A percentile compares a stretch with the other conserved stretches of the same genome.
phyloP scores from a whole-genome alignment of 2,797 vertebrate species.

The Xenopus petersii region DNA sequence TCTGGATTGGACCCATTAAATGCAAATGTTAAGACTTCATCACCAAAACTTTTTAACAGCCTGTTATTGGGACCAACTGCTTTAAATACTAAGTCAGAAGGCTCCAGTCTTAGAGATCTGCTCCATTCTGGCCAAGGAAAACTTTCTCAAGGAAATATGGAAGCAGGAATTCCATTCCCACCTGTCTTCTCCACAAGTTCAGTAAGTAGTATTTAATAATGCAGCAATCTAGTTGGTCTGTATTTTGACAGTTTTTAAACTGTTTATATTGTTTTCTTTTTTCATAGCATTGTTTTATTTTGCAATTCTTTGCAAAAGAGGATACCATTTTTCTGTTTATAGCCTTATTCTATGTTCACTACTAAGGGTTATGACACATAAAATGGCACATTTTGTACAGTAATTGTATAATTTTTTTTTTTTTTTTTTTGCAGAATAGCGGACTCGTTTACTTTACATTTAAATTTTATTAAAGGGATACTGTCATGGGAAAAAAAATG shows the following conservation, averaged over 20 bases:
- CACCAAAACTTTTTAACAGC: constrained; percentile 97
- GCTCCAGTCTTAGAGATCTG: constrained; percentile 93
- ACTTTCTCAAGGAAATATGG: constrained; percentile 84
- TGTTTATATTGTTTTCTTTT: no score
- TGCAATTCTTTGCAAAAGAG: no score
- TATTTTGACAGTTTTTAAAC: background rate
- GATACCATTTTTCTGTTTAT: no score
- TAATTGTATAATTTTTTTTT: no score
- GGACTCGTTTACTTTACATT: no score
- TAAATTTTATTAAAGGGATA: no score
- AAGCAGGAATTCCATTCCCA: constrained; percentile 89
- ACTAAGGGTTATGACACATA: no score
- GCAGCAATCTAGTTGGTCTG: background rate
- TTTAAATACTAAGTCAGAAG: constrained; percentile 90
- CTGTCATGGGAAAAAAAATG: no score
- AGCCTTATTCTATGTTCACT: no score
- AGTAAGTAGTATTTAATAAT: constrained; percentile 70
- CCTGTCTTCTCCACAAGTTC: constrained; percentile 88
- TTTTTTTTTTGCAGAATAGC: no score
- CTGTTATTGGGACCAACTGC: constrained; percentile 87
- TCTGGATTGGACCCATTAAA: constrained; percentile 91
- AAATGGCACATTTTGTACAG: no score
- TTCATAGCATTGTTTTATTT: no score
- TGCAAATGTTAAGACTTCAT: constrained; percentile 71
- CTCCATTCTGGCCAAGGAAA: constrained; percentile 95